Conservation (phyloP, 2,113 vertebrate species). For the Fukomys damarensis region DNA sequence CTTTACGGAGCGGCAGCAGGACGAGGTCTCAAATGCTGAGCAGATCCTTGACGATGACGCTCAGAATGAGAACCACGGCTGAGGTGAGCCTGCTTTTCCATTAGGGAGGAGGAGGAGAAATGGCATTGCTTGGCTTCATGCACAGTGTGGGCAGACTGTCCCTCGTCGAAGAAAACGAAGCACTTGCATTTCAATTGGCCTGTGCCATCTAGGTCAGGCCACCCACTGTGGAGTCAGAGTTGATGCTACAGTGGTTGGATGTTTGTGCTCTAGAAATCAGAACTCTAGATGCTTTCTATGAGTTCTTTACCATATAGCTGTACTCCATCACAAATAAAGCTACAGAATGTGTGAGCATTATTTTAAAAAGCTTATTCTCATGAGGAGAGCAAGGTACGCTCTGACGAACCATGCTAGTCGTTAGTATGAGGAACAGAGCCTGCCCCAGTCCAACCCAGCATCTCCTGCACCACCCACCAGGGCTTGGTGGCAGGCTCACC, state of each 20-base stretch:
- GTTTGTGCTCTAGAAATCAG: not conserved
- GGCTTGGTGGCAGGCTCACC: not conserved
- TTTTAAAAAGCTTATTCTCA: not conserved
- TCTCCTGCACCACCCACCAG: not conserved
- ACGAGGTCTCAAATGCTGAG: not conserved
- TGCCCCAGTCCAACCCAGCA: not conserved
- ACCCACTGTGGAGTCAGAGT: not conserved
- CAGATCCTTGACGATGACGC: not conserved
- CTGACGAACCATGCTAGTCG: not conserved
- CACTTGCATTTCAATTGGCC: not conserved
- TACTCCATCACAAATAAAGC: slow-evolving; percentile 25
- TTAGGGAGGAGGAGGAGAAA: not conserved
- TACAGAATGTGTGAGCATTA: not conserved
- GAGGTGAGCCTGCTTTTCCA: slow-evolving; percentile 68
- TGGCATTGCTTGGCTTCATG: not conserved
- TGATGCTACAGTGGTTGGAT: not conserved
- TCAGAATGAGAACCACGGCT: not conserved
- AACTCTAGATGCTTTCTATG: not conserved
- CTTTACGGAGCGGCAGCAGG: not conserved
- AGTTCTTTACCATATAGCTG: not conserved
- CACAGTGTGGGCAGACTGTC: not conserved
- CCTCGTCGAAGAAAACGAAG: not conserved
- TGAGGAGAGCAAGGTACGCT: not conserved
- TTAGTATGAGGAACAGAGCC: not conserved
- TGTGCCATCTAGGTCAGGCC: not conserved